Base-by-base conservation (phyloP, 1,140 invertebrate genomes). In the Luehdorfia chinensis region DNA sequence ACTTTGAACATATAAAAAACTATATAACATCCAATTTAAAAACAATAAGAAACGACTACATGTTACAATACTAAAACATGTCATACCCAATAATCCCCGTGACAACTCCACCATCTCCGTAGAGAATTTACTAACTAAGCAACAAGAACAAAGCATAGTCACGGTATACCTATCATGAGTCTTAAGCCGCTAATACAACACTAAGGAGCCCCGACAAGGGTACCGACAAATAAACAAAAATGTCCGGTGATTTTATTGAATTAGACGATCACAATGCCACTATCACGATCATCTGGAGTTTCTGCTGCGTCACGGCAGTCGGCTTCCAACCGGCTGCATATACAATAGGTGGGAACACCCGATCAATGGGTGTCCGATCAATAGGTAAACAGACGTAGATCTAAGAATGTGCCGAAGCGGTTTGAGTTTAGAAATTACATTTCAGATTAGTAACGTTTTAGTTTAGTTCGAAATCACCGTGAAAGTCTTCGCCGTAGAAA, bases 221-320 rank as follows among this genome's bases (percentile, higher is more conserved):
- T 70, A 67, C 70, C 67, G 68, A 59, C 64, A 83, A 84, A 83
- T 75, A 84, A 80, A 84, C 73, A 75, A 80, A 80, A 84, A 79
- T 84, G 78, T 77, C 65, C 66, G 65, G 68, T 77, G 76, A 78
- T 84, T 75, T 84, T 83, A 84, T 84, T 84, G 80, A 84, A 84
- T 84, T 84, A 84, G 75, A 63, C 54, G 75, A 75, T 78, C 75
- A 81, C 80, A 84, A 78, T 81, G 65, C 62, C 59, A 49, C 49
- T 65, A 66, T 59, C 59, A 59, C 47, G 67, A 64, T 53, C 53
- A 46, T 43, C 41, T 23, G 39, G 50, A 53, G 30, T 53, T 64
- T 70, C 47, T 75, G 80, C 80, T 66, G 70, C 64, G 47, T 84
- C 80, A 84, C 39, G 44, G 50, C 57, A 46, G n/a, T 50, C 60